These are phyloP conservation scores for Bufotes viridis DNA, from an alignment of 2,797 vertebrate species.

Conservation along the genomic window DNA sequence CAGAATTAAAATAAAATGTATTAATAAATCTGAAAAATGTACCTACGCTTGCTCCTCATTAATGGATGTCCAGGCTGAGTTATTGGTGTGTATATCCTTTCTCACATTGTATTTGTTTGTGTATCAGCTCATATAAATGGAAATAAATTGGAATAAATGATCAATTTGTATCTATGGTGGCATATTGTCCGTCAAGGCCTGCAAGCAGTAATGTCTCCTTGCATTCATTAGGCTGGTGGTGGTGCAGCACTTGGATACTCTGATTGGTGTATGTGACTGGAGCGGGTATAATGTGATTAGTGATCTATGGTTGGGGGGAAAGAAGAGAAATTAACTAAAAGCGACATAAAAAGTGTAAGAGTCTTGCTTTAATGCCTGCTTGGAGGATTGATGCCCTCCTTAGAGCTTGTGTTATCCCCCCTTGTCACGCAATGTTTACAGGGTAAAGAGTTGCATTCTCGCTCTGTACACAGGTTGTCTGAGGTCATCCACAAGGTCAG, in stretches of 20 bases:
- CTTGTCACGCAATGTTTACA: slow-evolving; percentile 51
- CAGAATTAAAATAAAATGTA: not conserved
- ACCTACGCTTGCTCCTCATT: slow-evolving; percentile 2
- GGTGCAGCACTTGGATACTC: not conserved
- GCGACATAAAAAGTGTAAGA: slow-evolving; percentile 55
- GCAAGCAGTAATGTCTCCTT: not conserved
- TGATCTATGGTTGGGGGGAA: slow-evolving; percentile 47
- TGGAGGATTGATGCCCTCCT: slow-evolving; percentile 22
- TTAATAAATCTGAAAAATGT: not conserved
- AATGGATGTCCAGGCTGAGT: not conserved
- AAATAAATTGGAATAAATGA: not conserved
- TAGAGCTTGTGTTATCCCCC: slow-evolving; percentile 31
- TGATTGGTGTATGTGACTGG: slow-evolving; percentile 42
- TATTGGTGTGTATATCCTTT: not conserved
- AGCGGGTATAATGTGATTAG: slow-evolving; percentile 59
- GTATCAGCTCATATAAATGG: not conserved
- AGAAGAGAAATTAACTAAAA: slow-evolving; percentile 53
- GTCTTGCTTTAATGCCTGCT: slow-evolving; percentile 50
- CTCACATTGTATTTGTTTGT: not conserved
- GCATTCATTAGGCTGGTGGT: not conserved
- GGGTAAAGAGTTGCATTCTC: slow-evolving; percentile 6
- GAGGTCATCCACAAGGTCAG: slow-evolving; percentile 26
- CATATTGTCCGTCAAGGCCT: not conserved
- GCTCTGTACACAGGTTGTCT: slow-evolving; percentile 16
- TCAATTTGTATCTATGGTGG: not conserved